Evolutionary conservation across 2,888 invertebrate species (phyloP), one percentile per base, ranked within the genome.

Genomic region (Perithous albicinctus): DNA sequence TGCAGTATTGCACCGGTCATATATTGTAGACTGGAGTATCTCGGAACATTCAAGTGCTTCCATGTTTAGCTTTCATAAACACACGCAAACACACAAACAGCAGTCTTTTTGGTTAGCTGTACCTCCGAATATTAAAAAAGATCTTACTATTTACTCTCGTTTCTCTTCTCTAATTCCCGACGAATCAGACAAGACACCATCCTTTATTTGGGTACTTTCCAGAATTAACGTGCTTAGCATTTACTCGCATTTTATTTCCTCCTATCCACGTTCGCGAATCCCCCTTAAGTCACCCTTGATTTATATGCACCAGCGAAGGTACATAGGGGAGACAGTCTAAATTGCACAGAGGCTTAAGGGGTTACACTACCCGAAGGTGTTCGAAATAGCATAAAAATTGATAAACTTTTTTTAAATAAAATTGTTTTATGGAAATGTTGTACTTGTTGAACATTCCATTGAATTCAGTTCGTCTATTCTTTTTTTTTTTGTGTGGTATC

Each of bases 21-120:
- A 77, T 61, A 72, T 85, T 79, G 64, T 56, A 77, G 72, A 35
- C 67, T 32, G 43, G 61, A 59, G 5, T 38, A 15, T 54, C 59
- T 59, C 23, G 12, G 8, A 67, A 51, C 41, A 26, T 12, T 67
- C 48, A 23, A 59, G 46, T 29, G 46, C 35, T 69, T 69, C 38
- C 2, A 20, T 38, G 8, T 20, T 20, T n/a, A 20, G 0, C 4
- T 51, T 26, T 38, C 41, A 54, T n/a, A n/a, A n/a, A n/a, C 26
- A 3, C 15, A 41, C 64, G 41, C 67, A 38, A 15, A 35, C 48
- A 48, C 48, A 63, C 20, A 38, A 29, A n/a, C 29, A 2, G 6
- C 10, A 20, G 38, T 15, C 18, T 0, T 48, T 38, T 46, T n/a
- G 7, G 15, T 32, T 12, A n/a, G 18, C 0, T 38, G 35, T 67